phyloP scores from a whole-genome alignment of 2,888 invertebrate species.

The Schizotus pectinicornis region DNA sequence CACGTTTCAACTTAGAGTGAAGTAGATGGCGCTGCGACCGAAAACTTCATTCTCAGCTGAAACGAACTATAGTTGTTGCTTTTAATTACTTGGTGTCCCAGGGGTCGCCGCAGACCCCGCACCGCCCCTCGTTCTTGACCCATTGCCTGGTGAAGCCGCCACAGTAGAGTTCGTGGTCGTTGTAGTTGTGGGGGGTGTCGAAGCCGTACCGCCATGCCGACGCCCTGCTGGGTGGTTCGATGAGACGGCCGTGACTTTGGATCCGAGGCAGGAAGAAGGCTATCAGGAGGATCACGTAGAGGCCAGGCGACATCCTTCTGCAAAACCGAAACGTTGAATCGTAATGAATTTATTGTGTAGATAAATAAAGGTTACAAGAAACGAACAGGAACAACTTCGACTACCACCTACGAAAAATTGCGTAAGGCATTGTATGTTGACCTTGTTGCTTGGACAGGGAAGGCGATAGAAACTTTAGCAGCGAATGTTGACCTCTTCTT shows the following conservation, averaged over 20 bases:
- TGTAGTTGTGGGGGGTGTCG: conserved; percentile 86
- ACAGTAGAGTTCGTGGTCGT: conserved; percentile 87
- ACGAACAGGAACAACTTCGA: not conserved
- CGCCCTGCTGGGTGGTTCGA: conserved; percentile 86
- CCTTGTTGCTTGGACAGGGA: too few relatives aligned
- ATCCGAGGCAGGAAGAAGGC: conserved; percentile 48
- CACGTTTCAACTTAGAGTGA: too few relatives aligned
- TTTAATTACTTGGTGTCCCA: conserved; percentile 69
- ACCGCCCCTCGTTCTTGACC: conserved; percentile 81
- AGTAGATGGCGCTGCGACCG: too few relatives aligned
- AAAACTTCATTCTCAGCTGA: too few relatives aligned
- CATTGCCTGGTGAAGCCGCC: conserved; percentile 87
- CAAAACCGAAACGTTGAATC: not conserved
- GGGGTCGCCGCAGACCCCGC: conserved; percentile 86
- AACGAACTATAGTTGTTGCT: too few relatives aligned
- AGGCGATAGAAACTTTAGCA: too few relatives aligned
- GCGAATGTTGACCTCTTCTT: too few relatives aligned
- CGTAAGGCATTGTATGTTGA: too few relatives aligned
- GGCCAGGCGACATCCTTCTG: conserved; percentile 19
- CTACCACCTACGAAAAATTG: too few relatives aligned
- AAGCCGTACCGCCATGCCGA: conserved; percentile 91
- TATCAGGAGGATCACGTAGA: conserved; percentile 4
- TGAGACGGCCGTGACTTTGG: conserved; percentile 73
- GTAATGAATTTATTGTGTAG: too few relatives aligned
- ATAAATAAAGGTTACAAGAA: not conserved